phyloP scores from a whole-genome alignment of 2,113 vertebrate species.

The Tursiops truncatus region DNA sequence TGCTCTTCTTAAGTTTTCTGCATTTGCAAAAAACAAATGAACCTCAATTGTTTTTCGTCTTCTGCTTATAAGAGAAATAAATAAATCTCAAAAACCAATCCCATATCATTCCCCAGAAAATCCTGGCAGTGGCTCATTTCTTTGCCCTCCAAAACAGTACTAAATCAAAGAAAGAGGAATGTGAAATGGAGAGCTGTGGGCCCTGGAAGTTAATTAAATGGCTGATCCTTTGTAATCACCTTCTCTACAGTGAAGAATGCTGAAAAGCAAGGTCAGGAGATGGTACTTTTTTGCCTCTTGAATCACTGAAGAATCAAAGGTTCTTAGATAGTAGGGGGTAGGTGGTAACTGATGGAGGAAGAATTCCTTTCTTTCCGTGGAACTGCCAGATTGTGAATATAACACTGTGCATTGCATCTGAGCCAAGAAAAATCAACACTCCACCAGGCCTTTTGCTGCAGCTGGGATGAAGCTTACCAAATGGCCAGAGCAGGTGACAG shows the following conservation, averaged over 20 bases:
- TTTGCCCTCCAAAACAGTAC: background rate
- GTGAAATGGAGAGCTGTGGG: background rate
- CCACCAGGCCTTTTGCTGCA: background rate
- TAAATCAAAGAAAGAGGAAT: constrained; percentile 28
- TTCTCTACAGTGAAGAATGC: background rate
- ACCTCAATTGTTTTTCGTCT: background rate
- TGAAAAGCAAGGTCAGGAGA: background rate
- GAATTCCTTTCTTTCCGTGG: background rate
- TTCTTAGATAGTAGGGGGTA: background rate
- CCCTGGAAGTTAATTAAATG: constrained; percentile 25
- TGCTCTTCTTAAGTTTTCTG: background rate
- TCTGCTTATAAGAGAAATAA: constrained; percentile 19
- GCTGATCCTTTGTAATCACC: background rate
- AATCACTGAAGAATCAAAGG: background rate
- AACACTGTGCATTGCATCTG: background rate
- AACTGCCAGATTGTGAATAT: constrained; percentile 18
- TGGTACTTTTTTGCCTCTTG: background rate
- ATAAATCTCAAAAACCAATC: constrained; percentile 24
- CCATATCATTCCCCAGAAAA: background rate
- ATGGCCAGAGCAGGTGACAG: background rate
- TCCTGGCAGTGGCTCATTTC: background rate
- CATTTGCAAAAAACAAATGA: constrained; percentile 4
- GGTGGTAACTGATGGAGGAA: background rate
- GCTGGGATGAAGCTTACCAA: background rate
- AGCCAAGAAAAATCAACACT: constrained; percentile 28